These are phyloP conservation scores for Callyntrura guangdongensis DNA, from an alignment of 2,888 invertebrate genomes.

Conservation along the genomic window DNA sequence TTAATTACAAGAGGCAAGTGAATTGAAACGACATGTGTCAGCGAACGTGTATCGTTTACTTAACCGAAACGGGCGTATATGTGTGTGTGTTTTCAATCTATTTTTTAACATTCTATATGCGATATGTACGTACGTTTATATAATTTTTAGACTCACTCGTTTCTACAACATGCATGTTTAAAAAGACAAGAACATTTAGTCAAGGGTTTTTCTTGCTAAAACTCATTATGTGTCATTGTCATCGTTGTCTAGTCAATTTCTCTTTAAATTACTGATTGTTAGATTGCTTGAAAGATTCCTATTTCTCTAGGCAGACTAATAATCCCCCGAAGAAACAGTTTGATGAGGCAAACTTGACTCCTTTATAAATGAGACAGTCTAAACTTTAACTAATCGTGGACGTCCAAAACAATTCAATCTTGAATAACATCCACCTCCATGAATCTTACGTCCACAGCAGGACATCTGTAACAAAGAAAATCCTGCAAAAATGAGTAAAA, in stretches of 20 bases:
- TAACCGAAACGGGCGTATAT: constrained; percentile 26
- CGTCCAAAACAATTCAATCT: too few relatives aligned
- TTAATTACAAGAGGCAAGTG: constrained; percentile 72
- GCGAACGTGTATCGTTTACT: constrained; percentile 66
- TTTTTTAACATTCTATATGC: neutral
- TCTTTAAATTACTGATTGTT: neutral
- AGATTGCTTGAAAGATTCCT: too few relatives aligned
- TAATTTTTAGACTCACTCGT: neutral
- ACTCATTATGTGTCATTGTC: constrained; percentile 25
- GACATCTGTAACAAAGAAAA: too few relatives aligned
- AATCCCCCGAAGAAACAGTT: too few relatives aligned
- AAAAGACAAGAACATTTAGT: neutral
- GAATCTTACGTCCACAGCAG: too few relatives aligned
- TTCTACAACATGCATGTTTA: too few relatives aligned
- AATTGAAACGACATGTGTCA: constrained; percentile 74
- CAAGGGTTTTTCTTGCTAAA: neutral
- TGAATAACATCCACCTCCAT: too few relatives aligned
- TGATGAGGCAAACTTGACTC: too few relatives aligned
- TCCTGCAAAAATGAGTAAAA: too few relatives aligned
- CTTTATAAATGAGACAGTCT: too few relatives aligned
- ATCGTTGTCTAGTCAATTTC: constrained; percentile 4
- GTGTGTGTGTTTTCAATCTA: neutral
- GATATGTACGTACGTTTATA: neutral
- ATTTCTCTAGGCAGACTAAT: too few relatives aligned
- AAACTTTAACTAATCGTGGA: too few relatives aligned